Percentiles rank a stretch among this genome's conserved stretches.
Conservation (phyloP, 2,888 invertebrate species). For the Nymphalis c-album region DNA sequence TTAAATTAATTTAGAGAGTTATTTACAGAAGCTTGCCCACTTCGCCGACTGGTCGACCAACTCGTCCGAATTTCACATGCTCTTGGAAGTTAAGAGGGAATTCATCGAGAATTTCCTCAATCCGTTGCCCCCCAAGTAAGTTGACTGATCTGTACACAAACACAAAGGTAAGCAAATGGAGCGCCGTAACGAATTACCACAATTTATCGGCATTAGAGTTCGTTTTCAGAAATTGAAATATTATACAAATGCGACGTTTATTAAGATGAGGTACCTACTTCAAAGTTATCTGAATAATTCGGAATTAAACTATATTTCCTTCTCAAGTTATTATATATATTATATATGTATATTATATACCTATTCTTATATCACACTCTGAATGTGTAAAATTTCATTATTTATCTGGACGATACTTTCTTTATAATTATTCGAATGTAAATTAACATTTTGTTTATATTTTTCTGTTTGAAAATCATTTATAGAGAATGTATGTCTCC, state of each 20-base stretch:
- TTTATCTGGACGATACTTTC: too few species aligned
- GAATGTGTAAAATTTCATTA: too few species aligned
- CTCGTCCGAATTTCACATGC: conserved; percentile 86
- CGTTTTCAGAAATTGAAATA: conserved; percentile 6
- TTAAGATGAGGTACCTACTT: neutral
- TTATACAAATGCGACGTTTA: conserved; percentile 8
- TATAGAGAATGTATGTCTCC: too few species aligned
- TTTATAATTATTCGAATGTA: too few species aligned
- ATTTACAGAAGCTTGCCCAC: conserved; percentile 83
- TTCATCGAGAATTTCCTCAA: conserved; percentile 86
- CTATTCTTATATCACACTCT: too few species aligned
- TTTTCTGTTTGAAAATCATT: too few species aligned
- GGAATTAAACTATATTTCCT: too few species aligned
- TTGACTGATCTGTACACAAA: conserved; percentile 41
- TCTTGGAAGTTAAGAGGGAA: conserved; percentile 86
- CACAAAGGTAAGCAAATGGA: conserved; percentile 11
- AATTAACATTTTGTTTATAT: too few species aligned
- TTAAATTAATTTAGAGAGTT: conserved; percentile 52
- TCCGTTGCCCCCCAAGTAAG: conserved; percentile 81
- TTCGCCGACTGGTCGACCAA: conserved; percentile 89
- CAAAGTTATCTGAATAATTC: too few species aligned
- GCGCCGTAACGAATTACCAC: conserved; percentile 16
- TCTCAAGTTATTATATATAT: too few species aligned
- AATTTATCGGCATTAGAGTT: conserved; percentile 10
- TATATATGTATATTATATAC: too few species aligned